Evolutionary conservation across 2,113 vertebrate genomes (phyloP).

Genomic region (Lepisosteus osseus): DNA sequence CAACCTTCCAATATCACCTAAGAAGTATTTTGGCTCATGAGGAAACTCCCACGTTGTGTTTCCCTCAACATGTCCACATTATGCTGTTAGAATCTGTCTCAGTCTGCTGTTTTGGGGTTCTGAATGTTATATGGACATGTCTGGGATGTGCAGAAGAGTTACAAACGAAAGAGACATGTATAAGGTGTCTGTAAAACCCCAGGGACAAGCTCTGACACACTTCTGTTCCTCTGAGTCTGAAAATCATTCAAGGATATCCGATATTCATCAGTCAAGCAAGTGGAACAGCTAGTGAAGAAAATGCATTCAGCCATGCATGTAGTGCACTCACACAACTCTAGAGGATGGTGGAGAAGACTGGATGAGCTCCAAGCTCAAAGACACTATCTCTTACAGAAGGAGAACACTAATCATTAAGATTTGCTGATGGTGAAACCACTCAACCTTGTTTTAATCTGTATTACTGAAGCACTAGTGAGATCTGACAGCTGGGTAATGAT

Average conservation of each 20-base stretch:
- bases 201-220: slow-evolving; percentile 34
- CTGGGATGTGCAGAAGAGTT: background rate
- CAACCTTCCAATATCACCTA: too few species aligned
- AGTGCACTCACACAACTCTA: slow-evolving; percentile 34
- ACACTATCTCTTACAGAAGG: slow-evolving; percentile 37
- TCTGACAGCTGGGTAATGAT: slow-evolving; percentile 30
- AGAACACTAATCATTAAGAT: slow-evolving; percentile 37
- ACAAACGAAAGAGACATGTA: slow-evolving; percentile 31
- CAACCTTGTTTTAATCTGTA: slow-evolving; percentile 33
- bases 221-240: slow-evolving; percentile 27
- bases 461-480: slow-evolving; percentile 26
- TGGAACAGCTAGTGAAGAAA: slow-evolving; percentile 60
- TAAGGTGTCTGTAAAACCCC: slow-evolving; percentile 24
- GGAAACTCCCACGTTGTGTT: too few species aligned
- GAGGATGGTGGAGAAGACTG: slow-evolving; percentile 33
- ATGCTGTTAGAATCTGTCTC: too few species aligned
- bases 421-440: slow-evolving; percentile 26
- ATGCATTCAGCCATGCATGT: slow-evolving; percentile 55
- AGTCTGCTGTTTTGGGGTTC: too few species aligned
- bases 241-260: slow-evolving; percentile 61
- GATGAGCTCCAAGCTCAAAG: slow-evolving; percentile 40
- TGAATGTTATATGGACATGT: background rate
- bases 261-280: slow-evolving; percentile 65
- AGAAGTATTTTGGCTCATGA: too few species aligned
- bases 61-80: too few species aligned